These are phyloP conservation scores for Galago senegalensis DNA, from an alignment of 2,797 vertebrate genomes.

Conservation along the genomic window DNA sequence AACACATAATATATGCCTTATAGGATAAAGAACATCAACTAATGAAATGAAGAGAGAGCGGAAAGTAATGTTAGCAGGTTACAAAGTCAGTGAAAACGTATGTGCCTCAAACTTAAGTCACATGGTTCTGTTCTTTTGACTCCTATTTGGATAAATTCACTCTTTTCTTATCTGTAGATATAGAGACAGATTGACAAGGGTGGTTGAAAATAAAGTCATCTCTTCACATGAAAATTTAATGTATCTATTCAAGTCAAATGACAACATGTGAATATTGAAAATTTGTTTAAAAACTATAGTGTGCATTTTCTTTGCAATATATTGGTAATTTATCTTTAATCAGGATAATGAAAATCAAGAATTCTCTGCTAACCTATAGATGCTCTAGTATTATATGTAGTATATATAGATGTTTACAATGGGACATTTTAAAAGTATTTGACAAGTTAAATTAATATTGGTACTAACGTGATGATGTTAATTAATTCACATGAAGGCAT, in stretches of 20 bases:
- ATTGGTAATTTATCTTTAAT: background rate
- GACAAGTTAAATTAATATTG: conserved; percentile 68
- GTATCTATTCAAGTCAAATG: background rate
- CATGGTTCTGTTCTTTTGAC: background rate
- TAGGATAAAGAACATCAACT: background rate
- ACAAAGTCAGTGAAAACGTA: background rate
- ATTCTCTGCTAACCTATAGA: conserved; percentile 67
- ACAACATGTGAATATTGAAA: background rate
- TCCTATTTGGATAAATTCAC: background rate
- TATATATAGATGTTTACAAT: background rate
- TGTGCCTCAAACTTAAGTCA: background rate
- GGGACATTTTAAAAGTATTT: conserved; percentile 77
- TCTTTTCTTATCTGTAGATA: background rate
- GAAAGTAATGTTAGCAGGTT: background rate
- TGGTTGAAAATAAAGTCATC: background rate
- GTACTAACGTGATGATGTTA: conserved; percentile 77
- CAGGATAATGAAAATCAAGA: background rate
- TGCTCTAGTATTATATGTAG: background rate
- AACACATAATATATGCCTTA: background rate
- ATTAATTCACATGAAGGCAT: conserved; percentile 80
- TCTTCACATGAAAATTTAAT: background rate
- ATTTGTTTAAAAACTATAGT: background rate
- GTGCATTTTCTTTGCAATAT: background rate
- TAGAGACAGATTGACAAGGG: background rate
- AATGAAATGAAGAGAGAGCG: background rate